Evolutionary conservation across 2,888 invertebrate species (phyloP).

Genomic region (Thymelicus sylvestris): DNA sequence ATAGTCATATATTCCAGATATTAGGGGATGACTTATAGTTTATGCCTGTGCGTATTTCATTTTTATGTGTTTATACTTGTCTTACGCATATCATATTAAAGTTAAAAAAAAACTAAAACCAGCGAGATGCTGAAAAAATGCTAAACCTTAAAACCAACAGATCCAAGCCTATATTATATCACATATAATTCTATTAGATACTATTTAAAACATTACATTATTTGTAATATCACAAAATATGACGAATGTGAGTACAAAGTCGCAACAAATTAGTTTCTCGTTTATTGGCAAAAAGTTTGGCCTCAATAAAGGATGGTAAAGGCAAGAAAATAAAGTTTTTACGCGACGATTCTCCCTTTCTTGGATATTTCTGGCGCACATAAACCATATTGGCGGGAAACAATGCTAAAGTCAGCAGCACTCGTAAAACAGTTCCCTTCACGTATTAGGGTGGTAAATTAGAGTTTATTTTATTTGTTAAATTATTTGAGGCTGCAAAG

Average conservation of each 20-base stretch:
- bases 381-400: constrained; percentile 73
- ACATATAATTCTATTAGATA: too few species aligned
- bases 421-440: constrained; percentile 78
- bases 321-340: constrained; percentile 37
- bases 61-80: too few species aligned
- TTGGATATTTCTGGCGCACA: constrained; percentile 56
- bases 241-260: constrained; percentile 9
- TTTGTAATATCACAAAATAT: not conserved
- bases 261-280: constrained; percentile 28
- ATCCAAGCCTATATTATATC: too few species aligned
- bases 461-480: constrained; percentile 84
- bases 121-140: too few species aligned
- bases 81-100: too few species aligned
- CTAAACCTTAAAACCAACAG: too few species aligned
- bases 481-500: constrained; percentile 79
- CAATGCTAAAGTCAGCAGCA: constrained; percentile 69
- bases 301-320: constrained; percentile 28
- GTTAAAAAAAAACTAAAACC: too few species aligned
- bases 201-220: not conserved
- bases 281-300: constrained; percentile 30
- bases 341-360: constrained; percentile 27
- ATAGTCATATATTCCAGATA: constrained; percentile 31
- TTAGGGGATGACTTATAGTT: constrained; percentile 14
- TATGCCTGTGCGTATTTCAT: too few species aligned
- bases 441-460: constrained; percentile 81